Evolutionary conservation across 1,140 invertebrate species (phyloP), one percentile per base, ranked within the genome.

Genomic region (Achroia grisella): DNA sequence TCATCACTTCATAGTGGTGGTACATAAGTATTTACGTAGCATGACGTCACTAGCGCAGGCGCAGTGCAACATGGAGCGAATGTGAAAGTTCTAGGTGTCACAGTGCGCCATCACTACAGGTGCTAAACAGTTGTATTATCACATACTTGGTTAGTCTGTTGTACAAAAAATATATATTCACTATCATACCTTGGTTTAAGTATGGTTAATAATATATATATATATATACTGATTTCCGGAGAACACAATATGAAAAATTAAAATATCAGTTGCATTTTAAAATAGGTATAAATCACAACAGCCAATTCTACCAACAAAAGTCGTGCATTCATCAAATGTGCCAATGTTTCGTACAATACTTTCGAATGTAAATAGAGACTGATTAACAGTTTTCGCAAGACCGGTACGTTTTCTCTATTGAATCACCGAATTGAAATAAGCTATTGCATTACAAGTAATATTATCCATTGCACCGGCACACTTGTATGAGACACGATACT

Each of bases 61-160:
- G 58, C 74, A 71, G 61, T 73, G 68, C 73, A 75, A 77, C 69
- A 56, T 55, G 41, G 47, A 68, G 62, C 68, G 71, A 81, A 81
- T 81, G 80, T 84, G 80, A 84, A 84, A 84, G 80, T 84, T 78
- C 66, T 63, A 14, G 14, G 13, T 66, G 65, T 59, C 61, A 54
- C 63, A 74, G 62, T 62, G 58, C 67, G 52, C 67, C 64, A 54
- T 55, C 59, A 49, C 57, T 67, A 49, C 67, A 71, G 72, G 62
- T 78, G 63, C 62, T 67, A 69, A 72, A 62, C 61, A 63, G 68
- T 76, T 68, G 56, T 62, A 68, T 62, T 54, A 50, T 53, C 48
- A 52, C 6, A 23, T 2, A 60, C 52, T 39, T 50, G 39, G 37
- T 53, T 50, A 42, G 37, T 53, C 41, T 43, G 51, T 40, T 49